Evolutionary conservation across 2,888 invertebrate genomes (phyloP).

Genomic region (Cheilosia urbana): DNA sequence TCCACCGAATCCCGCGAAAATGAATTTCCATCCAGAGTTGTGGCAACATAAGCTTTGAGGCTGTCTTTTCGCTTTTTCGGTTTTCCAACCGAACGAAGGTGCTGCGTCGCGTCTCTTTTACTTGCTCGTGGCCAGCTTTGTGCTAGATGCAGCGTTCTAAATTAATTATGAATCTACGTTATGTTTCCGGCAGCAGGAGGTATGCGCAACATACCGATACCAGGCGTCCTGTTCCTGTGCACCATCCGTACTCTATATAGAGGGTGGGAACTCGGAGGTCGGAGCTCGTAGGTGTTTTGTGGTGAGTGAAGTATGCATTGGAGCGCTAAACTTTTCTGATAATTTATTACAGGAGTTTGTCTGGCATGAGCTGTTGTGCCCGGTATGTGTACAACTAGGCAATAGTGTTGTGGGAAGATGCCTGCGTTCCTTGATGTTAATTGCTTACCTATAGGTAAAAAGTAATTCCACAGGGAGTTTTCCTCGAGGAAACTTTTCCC

Average conservation of each 20-base stretch:
- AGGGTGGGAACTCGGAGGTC: neutral
- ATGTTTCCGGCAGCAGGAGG: neutral
- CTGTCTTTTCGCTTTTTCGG: slow-evolving; percentile 28
- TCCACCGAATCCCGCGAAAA: slow-evolving; percentile 56
- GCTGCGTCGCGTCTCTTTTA: slow-evolving; percentile 37
- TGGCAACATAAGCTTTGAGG: slow-evolving; percentile 37
- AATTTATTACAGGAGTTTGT: slow-evolving; percentile 68
- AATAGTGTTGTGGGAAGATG: slow-evolving; percentile 30
- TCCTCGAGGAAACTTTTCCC: slow-evolving; percentile 63
- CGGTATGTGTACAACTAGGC: slow-evolving; percentile 17
- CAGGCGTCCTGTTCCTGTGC: neutral
- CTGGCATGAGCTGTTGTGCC: slow-evolving; percentile 28
- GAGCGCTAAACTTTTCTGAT: slow-evolving; percentile 69
- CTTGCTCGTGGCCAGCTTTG: slow-evolving; percentile 56
- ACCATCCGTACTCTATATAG: neutral
- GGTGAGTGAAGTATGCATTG: slow-evolving; percentile 54
- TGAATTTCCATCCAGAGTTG: slow-evolving; percentile 61
- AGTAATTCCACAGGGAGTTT: slow-evolving; percentile 53
- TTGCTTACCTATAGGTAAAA: slow-evolving; percentile 63
- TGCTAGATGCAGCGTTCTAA: slow-evolving; percentile 61
- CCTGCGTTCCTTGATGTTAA: slow-evolving; percentile 53
- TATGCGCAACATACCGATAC: neutral
- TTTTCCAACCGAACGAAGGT: slow-evolving; percentile 31
- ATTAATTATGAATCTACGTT: slow-evolving; percentile 68
- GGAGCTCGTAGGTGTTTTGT: slow-evolving; percentile 14